These are phyloP conservation scores for Phytoseiulus persimilis DNA, from an alignment of 2,888 invertebrate species.

Conservation along the genomic window DNA sequence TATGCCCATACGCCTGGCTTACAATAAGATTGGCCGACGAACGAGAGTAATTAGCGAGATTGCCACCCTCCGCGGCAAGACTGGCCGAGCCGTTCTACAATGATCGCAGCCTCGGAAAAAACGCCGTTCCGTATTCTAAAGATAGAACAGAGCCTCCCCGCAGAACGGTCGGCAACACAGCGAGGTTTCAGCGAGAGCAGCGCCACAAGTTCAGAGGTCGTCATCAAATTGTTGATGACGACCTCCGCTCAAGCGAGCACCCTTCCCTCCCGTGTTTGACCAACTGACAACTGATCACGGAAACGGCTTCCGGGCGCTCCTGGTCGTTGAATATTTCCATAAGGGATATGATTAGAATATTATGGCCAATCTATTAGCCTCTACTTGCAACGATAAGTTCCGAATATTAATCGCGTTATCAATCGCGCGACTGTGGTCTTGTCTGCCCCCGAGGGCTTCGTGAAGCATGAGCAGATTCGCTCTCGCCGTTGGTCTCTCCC, in stretches of 20 bases:
- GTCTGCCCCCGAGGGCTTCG: background rate
- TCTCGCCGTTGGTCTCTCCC: background rate
- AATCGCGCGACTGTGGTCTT: background rate
- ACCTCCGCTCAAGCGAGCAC: background rate
- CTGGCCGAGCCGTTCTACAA: background rate
- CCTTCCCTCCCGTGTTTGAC: background rate
- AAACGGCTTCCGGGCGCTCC: background rate
- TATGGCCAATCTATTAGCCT: background rate
- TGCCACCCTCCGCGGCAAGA: background rate
- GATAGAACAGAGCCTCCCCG: background rate
- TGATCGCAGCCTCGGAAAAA: background rate
- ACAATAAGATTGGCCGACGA: background rate
- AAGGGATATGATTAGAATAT: background rate
- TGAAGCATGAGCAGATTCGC: constrained; percentile 5
- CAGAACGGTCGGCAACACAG: background rate
- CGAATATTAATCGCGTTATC: constrained; percentile 5
- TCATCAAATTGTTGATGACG: background rate
- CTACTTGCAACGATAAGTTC: background rate
- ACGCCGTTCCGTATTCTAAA: background rate
- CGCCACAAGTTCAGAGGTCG: background rate
- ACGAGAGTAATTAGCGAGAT: background rate
- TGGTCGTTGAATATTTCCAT: background rate
- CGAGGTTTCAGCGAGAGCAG: background rate
- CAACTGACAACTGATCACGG: background rate
- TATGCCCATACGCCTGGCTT: background rate